Percentiles rank a stretch among this genome's conserved stretches.
These are phyloP conservation scores for Tethya wilhelma DNA, from an alignment of 37 sponge, comb jelly and placozoan species.

Conservation along the genomic window DNA sequence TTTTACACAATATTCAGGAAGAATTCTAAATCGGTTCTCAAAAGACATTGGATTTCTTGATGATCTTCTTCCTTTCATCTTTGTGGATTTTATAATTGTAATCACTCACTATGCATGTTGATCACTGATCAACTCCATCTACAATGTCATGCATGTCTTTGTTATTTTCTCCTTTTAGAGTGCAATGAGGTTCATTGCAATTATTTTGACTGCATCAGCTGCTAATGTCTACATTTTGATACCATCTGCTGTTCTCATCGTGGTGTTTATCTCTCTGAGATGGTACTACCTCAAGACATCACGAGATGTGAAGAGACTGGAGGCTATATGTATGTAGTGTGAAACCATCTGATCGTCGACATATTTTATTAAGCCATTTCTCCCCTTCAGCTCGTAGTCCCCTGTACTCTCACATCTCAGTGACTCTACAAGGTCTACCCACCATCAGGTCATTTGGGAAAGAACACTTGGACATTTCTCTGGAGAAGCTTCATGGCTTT, in stretches of 20 bases:
- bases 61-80: constrained; percentile 62
- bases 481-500: constrained; percentile 48
- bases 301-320: constrained; percentile 76
- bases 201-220: constrained; percentile 51
- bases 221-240: constrained; percentile 64
- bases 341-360: no score
- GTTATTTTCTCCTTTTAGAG: constrained; percentile 31
- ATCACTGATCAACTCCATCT: no score
- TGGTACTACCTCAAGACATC: constrained; percentile 68
- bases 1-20: no score
- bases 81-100: constrained; percentile 54
- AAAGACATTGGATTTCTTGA: constrained; percentile 80
- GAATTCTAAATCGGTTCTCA: constrained; percentile 79
- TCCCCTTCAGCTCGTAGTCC: constrained; percentile 82
- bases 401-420: constrained; percentile 80
- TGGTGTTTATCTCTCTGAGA: constrained; percentile 33
- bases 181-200: constrained; percentile 47
- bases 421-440: constrained; percentile 81
- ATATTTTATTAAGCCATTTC: no score
- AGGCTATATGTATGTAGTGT: constrained; percentile 60
- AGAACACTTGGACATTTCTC: constrained; percentile 1
- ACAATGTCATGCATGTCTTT: not conserved
- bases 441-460: constrained; percentile 69
- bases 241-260: constrained; percentile 22
- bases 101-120: no score